phyloP scores from a whole-genome alignment of 2,888 invertebrate species.

The Adineta ricciae region DNA sequence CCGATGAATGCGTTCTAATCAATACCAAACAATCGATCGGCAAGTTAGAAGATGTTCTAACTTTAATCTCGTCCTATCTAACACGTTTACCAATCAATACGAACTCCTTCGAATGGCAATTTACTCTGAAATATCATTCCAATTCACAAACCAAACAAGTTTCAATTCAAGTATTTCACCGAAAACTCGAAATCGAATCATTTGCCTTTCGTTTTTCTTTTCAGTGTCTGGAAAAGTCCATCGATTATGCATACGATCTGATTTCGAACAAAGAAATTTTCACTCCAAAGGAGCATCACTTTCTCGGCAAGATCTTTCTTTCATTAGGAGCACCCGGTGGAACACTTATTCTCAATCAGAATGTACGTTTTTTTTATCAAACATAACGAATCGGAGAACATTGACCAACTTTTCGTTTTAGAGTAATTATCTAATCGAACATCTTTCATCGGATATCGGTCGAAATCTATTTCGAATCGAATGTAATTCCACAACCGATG shows the following conservation, averaged over 20 bases:
- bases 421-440: neutral
- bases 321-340: neutral
- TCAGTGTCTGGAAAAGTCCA: neutral
- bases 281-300: neutral
- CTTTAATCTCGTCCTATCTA: neutral
- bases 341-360: neutral
- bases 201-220: neutral
- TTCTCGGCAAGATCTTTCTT: neutral
- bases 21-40: neutral
- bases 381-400: too few relatives aligned
- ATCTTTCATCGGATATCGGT: neutral
- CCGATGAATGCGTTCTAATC: neutral
- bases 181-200: too few relatives aligned
- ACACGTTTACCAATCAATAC: neutral
- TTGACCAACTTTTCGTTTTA: too few relatives aligned
- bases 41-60: neutral
- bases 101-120: slow-evolving; percentile 20
- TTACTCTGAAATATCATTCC: slow-evolving; percentile 19
- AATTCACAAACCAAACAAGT: neutral
- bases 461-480: neutral
- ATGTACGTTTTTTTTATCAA: neutral
- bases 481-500: neutral
- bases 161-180: neutral
- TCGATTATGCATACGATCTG: neutral
- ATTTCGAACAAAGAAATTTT: neutral